Percentiles rank a stretch among this genome's conserved stretches.
Evolutionary conservation across 2,113 vertebrate genomes (phyloP).

Genomic region (Hemicordylus capensis): DNA sequence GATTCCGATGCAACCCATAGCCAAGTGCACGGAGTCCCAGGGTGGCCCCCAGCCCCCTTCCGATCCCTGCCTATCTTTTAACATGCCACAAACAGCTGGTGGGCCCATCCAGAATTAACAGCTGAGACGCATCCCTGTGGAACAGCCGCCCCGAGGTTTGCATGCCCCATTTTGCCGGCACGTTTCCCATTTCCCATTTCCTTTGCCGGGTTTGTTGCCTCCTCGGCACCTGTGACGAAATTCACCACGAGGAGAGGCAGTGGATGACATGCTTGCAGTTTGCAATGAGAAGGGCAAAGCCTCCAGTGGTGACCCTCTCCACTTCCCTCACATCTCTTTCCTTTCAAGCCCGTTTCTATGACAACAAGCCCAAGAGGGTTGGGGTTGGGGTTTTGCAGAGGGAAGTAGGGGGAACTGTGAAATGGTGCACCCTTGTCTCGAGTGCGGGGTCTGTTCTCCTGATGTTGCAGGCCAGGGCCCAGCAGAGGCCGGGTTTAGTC

Average conservation of each 20-base stretch:
- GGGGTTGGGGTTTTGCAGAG: rapidly evolving
- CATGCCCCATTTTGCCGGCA: no score
- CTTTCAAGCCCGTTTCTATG: neutral
- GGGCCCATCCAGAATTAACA: no score
- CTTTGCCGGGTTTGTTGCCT: neutral
- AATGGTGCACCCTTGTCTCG: neutral
- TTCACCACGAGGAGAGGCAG: neutral
- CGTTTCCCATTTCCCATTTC: neutral
- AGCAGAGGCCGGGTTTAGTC: no score
- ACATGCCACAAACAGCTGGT: no score
- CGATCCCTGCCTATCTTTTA: no score
- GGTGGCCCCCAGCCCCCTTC: no score
- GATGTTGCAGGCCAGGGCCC: neutral
- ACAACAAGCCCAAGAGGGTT: rapidly evolving
- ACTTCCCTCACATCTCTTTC: neutral
- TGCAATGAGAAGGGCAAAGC: neutral
- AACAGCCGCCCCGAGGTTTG: no score
- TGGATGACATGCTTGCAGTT: neutral
- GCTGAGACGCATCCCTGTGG: no score
- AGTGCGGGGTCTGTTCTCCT: neutral
- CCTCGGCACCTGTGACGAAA: rapidly evolving
- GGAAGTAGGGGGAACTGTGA: neutral
- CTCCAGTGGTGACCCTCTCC: neutral
- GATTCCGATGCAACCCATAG: no score
- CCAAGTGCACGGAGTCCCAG: no score